Conservation (phyloP, 2,888 invertebrate species). For the Piscicola geometra region DNA sequence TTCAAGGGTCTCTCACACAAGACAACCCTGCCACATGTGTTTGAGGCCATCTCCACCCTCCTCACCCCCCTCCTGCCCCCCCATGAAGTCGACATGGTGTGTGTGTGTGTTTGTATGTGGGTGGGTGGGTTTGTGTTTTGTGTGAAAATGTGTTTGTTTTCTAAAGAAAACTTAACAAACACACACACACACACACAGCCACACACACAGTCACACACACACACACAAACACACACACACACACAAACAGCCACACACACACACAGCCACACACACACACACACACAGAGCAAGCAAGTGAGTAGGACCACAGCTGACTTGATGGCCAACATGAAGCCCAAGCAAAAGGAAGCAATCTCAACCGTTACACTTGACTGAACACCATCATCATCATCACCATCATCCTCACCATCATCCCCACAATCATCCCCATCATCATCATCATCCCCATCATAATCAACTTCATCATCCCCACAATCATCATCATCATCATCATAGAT, state of each 20-base stretch:
- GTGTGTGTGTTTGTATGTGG: too few relatives aligned
- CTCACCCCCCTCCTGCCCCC: constrained; percentile 6
- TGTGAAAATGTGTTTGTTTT: too few relatives aligned
- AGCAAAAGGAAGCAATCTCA: not conserved
- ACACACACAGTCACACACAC: not conserved
- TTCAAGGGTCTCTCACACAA: not conserved
- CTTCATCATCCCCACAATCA: too few relatives aligned
- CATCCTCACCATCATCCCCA: too few relatives aligned
- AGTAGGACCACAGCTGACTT: not conserved
- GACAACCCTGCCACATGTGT: not conserved
- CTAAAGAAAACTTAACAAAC: too few relatives aligned
- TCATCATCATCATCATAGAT: too few relatives aligned
- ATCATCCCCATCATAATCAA: too few relatives aligned
- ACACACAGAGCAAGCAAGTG: not conserved
- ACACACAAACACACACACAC: not conserved
- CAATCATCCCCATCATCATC: too few relatives aligned
- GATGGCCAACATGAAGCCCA: not conserved
- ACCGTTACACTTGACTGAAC: constrained; percentile 4
- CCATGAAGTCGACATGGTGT: not conserved
- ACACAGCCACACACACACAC: not conserved
- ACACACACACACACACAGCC: too few relatives aligned
- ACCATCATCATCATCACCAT: too few relatives aligned
- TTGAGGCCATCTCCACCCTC: constrained; percentile 4
- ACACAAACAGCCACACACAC: not conserved
- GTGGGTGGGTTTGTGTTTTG: too few relatives aligned